Conservation (phyloP, 2,888 invertebrate species). For the Acronicta aceris region DNA sequence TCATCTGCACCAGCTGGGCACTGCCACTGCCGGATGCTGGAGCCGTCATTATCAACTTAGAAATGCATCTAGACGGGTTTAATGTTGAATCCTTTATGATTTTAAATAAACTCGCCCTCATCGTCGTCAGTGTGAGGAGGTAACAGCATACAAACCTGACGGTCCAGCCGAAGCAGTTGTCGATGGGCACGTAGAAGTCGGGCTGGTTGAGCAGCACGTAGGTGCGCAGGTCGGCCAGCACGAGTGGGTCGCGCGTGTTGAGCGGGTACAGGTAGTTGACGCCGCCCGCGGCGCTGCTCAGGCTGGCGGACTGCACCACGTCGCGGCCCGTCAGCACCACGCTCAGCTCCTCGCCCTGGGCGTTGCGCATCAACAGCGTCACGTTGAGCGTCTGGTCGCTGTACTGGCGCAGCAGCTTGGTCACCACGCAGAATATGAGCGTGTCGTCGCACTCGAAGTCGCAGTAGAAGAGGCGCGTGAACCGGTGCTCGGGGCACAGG, state of each 20-base stretch:
- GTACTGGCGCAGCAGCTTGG: constrained; percentile 65
- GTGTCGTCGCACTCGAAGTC: constrained; percentile 69
- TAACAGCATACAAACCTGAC: constrained; percentile 69
- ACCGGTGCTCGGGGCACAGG: constrained; percentile 58
- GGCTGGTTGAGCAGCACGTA: constrained; percentile 75
- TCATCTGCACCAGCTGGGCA: too few species aligned
- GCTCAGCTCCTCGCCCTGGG: constrained; percentile 28
- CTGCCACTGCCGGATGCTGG: too few species aligned
- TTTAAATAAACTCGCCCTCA: too few species aligned
- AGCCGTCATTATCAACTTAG: neutral
- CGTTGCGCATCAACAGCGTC: constrained; percentile 58
- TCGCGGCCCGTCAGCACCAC: constrained; percentile 66
- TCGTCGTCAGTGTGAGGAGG: too few species aligned
- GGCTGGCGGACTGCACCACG: constrained; percentile 26
- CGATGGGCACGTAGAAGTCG: constrained; percentile 78
- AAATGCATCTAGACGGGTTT: too few species aligned
- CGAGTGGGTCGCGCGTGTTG: constrained; percentile 22
- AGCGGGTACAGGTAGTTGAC: constrained; percentile 60
- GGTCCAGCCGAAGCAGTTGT: constrained; percentile 77
- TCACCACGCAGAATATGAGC: constrained; percentile 77
- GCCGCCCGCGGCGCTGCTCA: constrained; percentile 15
- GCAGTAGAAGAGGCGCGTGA: constrained; percentile 74
- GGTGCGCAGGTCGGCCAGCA: constrained; percentile 65
- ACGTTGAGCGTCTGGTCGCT: constrained; percentile 72
- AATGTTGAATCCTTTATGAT: too few species aligned